phyloP scores from a whole-genome alignment of 2,888 invertebrate species.

The Agrochola lota region DNA sequence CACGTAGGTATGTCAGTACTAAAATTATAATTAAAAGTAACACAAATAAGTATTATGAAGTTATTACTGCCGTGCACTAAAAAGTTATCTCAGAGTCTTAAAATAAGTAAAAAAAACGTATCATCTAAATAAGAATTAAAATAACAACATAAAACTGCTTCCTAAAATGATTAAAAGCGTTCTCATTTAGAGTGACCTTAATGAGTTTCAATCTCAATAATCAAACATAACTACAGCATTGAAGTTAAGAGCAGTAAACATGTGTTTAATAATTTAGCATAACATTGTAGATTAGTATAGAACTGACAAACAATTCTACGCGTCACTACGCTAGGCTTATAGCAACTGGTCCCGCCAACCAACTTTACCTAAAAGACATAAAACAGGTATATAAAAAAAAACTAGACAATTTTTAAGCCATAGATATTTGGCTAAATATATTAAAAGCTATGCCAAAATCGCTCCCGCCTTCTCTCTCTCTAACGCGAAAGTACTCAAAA shows the following conservation, averaged over 20 bases:
- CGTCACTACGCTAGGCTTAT: background rate
- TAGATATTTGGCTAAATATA: background rate
- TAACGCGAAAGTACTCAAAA: background rate
- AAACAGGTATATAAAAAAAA: background rate
- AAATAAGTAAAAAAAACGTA: background rate
- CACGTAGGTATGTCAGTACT: background rate
- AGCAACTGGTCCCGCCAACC: background rate
- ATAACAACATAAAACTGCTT: background rate
- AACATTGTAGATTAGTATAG: background rate
- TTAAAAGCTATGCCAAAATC: slow-evolving; percentile 23
- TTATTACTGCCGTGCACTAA: background rate
- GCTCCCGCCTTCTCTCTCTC: accelerated
- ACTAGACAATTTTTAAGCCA: background rate
- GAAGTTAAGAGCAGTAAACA: background rate
- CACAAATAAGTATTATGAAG: background rate
- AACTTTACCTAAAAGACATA: background rate
- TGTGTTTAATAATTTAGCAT: background rate
- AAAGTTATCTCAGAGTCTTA: background rate
- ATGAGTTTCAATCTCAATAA: slow-evolving; percentile 14
- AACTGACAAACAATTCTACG: background rate
- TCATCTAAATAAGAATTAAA: background rate
- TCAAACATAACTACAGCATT: background rate
- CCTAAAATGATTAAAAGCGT: slow-evolving; percentile 28
- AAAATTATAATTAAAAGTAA: background rate
- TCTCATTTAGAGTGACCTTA: slow-evolving; percentile 33